phyloP scores from a whole-genome alignment of 2,888 invertebrate genomes.

The Gymnoscelis rufifasciata region DNA sequence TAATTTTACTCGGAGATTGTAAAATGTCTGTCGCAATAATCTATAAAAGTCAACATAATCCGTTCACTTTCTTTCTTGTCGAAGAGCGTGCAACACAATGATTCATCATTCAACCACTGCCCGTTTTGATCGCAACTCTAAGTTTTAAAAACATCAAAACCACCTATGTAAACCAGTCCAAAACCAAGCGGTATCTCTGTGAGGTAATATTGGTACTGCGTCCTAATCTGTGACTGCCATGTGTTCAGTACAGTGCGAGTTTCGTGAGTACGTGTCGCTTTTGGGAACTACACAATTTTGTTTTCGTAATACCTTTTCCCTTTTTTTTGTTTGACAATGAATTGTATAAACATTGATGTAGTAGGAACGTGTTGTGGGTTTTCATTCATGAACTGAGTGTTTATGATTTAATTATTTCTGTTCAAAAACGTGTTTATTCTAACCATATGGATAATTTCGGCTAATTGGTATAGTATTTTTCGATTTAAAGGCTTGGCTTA shows the following conservation, averaged over 20 bases:
- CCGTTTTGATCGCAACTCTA: background rate
- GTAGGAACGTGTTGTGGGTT: background rate
- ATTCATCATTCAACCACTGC: slow-evolving; percentile 3
- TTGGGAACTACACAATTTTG: background rate
- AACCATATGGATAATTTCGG: background rate
- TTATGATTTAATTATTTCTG: background rate
- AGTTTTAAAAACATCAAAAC: background rate
- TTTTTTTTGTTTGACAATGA: too few species aligned
- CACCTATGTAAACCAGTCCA: background rate
- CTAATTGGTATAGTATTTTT: background rate
- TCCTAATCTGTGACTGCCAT: slow-evolving; percentile 13
- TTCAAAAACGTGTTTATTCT: background rate
- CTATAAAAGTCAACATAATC: too few species aligned
- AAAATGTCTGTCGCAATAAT: too few species aligned
- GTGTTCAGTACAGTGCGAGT: slow-evolving; percentile 12
- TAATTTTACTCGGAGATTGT: too few species aligned
- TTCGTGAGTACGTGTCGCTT: slow-evolving; percentile 12
- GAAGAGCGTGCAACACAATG: background rate
- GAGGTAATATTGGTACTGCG: slow-evolving; percentile 14
- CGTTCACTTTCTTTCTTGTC: too few species aligned
- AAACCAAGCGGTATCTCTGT: slow-evolving; percentile 8
- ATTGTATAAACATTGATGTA: background rate
- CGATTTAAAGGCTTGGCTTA: too few species aligned
- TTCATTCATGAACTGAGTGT: background rate
- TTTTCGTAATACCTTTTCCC: too few species aligned